Base-by-base conservation (phyloP, 2,797 vertebrate genomes). In the Leptodon cayanensis region DNA sequence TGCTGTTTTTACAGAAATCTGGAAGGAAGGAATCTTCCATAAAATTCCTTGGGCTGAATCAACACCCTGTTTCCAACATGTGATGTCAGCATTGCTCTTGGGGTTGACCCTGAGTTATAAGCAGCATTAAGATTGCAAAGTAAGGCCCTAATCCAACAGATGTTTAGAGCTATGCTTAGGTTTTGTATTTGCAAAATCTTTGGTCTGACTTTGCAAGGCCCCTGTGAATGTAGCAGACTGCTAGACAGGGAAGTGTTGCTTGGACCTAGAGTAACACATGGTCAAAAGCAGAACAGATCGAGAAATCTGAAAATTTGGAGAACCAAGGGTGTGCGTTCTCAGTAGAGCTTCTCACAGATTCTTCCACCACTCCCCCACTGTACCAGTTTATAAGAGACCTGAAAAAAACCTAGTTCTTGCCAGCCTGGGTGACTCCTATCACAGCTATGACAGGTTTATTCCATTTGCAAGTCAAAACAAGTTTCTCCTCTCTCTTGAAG, bases 381-480 rank as follows among this genome's bases (percentile, higher is more conserved):
- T 21, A 77, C 72, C 52, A 81, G 65, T 89, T 78, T 50, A 83
- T 70, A 92, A 79, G 87, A 87, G 55, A 85, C 76, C 46, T 92
- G 82, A 49, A 89, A 76, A 81, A 95, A 88, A 63, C 2, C 26
- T 40, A 46, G 65, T 69, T 91, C 87, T 57, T 94, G 87, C 92
- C 81, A 90, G 93, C 40, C 89, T 46, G 78, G 57, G 83, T 88
- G 90, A 87, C 95, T 96, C 87, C 91, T 90, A 89, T 96, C 93
- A 86, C 72, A 95, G 79, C 78, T 86, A 80, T 96, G 94, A 95
- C 93, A 93, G 80, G 94, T 94, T 96, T 97, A 70, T 95, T 89
- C 92, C 72, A 92, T 83, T 90, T 93, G 85, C 97, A 96, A 97
- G 96, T 97, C 88, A 91, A 93, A 96, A 95, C 97, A 96, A 93